Base-by-base conservation (phyloP, 2,113 vertebrate species). In the Indri indri region DNA sequence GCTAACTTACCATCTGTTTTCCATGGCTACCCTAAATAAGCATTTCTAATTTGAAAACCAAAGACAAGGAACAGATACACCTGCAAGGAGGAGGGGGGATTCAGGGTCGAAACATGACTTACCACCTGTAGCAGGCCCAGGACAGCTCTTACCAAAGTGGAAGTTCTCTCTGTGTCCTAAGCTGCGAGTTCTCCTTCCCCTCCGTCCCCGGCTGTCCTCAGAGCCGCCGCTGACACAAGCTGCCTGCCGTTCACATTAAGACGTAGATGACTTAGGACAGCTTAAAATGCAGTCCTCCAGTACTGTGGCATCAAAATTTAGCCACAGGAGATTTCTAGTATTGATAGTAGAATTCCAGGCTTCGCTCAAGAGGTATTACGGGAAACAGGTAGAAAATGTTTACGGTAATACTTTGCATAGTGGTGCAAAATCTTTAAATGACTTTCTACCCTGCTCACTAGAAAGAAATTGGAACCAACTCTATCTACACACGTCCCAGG, bases 271-370 rank as follows among this genome's bases (percentile, higher is more conserved):
- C 50, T 76, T n/a, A n/a, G 10, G 16, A 77, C 34, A 89, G 17
- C 34, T 86, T 76, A 63, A 82, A 82, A 74, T 71, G 16, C 30
- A 14, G 2, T 80, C 50, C 59, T 85, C 79, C 11, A n/a, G 37
- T 14, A 25, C 25, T n/a, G n/a, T n/a, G n/a, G n/a, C n/a, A 82
- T 86, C 54, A 86, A 88, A 88, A 90, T 88, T 88, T 85, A 96
- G 59, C 77, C 74, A 84, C 76, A 52, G n/a, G 12, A 50, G 91
- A 92, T 61, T 80, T 87, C 52, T 27, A 17, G 37, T 77, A 6
- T 20, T 54, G 18, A 18, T 54, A 80, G 68, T 47, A 88, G 66
- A 95, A 86, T 79, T 66, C 59, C 18, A 73, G 32, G 61, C 20
- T 84, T 84, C 6, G 12, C 25, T 79, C 59, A 77, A 73, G 45